Percentiles rank a stretch among this genome's conserved stretches.
Conservation (phyloP, 2,113 vertebrate genomes). For the Emydura subglobosa region DNA sequence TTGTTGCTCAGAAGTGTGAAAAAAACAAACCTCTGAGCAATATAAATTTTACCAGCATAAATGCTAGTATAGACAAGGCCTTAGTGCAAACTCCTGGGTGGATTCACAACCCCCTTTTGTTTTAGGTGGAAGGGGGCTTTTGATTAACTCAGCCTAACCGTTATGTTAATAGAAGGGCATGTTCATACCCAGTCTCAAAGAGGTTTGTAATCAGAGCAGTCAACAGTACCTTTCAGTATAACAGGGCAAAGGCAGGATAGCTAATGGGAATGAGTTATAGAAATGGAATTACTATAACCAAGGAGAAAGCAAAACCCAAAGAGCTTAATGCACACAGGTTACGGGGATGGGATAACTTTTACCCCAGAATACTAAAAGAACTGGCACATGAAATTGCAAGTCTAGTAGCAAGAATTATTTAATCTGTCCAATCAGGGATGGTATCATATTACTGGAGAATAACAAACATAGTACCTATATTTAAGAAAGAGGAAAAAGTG, state of each 20-base stretch:
- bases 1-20: no score
- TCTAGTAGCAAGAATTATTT: not conserved
- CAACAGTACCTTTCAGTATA: not conserved
- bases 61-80: no score
- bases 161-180: not conserved
- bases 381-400: not conserved
- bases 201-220: not conserved
- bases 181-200: not conserved
- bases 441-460: not conserved
- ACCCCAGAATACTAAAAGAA: not conserved
- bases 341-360: not conserved
- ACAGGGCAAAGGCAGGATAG: not conserved
- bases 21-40: no score
- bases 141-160: not conserved
- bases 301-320: not conserved
- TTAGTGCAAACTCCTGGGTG: not conserved
- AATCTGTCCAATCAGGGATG: not conserved
- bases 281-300: not conserved
- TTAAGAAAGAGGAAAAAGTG: not conserved
- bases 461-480: not conserved
- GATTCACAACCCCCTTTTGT: not conserved
- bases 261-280: not conserved
- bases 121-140: not conserved
- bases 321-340: not conserved
- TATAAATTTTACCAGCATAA: no score